A percentile compares a stretch with the other conserved stretches of the same genome.
Conservation (phyloP, 2,888 invertebrate species). For the Hipparchia semele region DNA sequence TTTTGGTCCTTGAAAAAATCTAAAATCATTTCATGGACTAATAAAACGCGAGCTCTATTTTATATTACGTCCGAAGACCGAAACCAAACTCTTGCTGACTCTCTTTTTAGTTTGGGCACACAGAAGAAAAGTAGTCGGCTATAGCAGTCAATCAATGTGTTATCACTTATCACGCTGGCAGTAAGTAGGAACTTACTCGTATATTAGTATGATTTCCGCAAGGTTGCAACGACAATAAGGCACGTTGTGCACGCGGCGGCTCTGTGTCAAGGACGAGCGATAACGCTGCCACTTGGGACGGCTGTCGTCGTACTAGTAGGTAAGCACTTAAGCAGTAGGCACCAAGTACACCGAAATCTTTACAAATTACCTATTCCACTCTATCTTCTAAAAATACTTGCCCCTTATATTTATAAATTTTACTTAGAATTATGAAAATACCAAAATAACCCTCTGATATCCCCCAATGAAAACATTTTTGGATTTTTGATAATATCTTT, state of each 20-base stretch:
- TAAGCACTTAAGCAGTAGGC: constrained; percentile 26
- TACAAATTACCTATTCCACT: neutral
- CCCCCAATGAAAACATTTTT: too few relatives aligned
- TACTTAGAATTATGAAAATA: neutral
- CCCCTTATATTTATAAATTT: neutral
- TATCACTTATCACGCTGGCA: constrained; percentile 56
- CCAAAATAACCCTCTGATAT: too few relatives aligned
- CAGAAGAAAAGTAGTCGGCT: constrained; percentile 6
- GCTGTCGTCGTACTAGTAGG: constrained; percentile 47
- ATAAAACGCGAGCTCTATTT: neutral
- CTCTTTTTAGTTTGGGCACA: constrained; percentile 5
- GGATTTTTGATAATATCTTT: too few relatives aligned
- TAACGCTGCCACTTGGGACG: constrained; percentile 65
- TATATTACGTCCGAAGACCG: neutral
- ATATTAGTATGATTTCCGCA: constrained; percentile 66
- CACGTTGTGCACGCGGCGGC: constrained; percentile 75
- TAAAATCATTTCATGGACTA: neutral
- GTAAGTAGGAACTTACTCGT: constrained; percentile 23
- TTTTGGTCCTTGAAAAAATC: constrained; percentile 43
- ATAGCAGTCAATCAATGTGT: constrained; percentile 59
- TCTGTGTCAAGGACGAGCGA: constrained; percentile 82
- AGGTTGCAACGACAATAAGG: constrained; percentile 78
- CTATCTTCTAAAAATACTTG: neutral
- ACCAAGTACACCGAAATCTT: constrained; percentile 37
- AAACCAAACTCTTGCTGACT: neutral